Evolutionary conservation across 1,140 invertebrate species (phyloP).

Genomic region (Ericerus pela): DNA sequence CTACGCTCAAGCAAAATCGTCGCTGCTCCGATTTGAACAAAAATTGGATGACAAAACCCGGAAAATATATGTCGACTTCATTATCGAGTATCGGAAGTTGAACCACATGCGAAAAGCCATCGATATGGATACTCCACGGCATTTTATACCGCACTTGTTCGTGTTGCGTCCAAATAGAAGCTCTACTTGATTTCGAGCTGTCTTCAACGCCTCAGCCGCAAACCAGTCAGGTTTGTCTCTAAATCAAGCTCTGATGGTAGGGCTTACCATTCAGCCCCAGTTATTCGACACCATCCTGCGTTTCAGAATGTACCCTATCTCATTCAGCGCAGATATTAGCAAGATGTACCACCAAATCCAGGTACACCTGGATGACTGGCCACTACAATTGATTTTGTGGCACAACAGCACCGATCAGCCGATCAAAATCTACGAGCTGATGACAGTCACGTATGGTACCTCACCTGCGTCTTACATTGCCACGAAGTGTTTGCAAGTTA

Average conservation of each 20-base stretch:
- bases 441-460: not conserved
- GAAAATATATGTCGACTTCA: constrained; percentile 20
- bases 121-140: not conserved
- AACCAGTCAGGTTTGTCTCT: constrained; percentile 26
- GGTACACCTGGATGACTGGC: constrained; percentile 14
- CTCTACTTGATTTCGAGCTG: constrained; percentile 25
- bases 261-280: constrained; percentile 20
- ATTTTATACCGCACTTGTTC: constrained; percentile 22
- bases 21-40: not conserved
- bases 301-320: constrained; percentile 25
- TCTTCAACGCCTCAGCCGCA: constrained; percentile 30
- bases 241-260: constrained; percentile 23
- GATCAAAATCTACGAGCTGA: constrained; percentile 4
- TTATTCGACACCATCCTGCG: constrained; percentile 21
- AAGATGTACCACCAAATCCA: no score
- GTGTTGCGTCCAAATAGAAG: constrained; percentile 17
- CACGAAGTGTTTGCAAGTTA: not conserved
- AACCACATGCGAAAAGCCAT: constrained; percentile 25
- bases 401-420: not conserved
- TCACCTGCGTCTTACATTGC: not conserved
- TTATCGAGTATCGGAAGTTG: constrained; percentile 27
- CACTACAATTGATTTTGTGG: constrained; percentile 8
- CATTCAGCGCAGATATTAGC: constrained; percentile 28
- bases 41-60: not conserved
- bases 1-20: not conserved